Conservation (phyloP, 2,888 invertebrate species). For the Podotricha telesiphe region DNA sequence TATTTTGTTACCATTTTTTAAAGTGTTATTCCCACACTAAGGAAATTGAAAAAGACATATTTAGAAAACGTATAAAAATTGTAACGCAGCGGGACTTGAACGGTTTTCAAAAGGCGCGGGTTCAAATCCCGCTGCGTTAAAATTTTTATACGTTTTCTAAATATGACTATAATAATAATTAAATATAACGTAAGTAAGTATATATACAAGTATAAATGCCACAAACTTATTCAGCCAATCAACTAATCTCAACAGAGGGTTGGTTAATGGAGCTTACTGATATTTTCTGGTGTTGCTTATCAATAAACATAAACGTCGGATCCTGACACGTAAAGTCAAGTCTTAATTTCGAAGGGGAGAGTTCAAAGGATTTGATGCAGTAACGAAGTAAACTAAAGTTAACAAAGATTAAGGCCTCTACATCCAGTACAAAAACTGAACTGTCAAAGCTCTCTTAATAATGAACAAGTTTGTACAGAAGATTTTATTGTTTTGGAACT, state of each 20-base stretch:
- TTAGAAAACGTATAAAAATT: too few relatives aligned
- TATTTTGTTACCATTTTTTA: too few relatives aligned
- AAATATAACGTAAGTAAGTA: too few relatives aligned
- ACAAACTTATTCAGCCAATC: conserved; percentile 68
- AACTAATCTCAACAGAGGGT: conserved; percentile 70
- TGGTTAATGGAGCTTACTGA: conserved; percentile 80
- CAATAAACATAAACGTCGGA: conserved; percentile 80
- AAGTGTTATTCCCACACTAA: too few relatives aligned
- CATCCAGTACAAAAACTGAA: background rate
- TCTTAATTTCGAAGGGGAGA: conserved; percentile 67
- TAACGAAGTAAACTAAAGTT: conserved; percentile 55
- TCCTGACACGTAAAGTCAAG: conserved; percentile 66
- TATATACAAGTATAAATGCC: conserved; percentile 51
- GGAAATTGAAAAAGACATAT: too few relatives aligned
- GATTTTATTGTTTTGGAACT: background rate
- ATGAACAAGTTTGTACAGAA: background rate
- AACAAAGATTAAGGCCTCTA: conserved; percentile 53
- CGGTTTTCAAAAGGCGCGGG: too few relatives aligned
- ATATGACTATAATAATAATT: too few relatives aligned
- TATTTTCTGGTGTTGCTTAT: conserved; percentile 70
- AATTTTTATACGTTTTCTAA: too few relatives aligned
- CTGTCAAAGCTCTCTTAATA: conserved; percentile 4
- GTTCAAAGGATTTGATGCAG: conserved; percentile 73
- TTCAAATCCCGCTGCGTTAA: too few relatives aligned
- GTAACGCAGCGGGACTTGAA: too few relatives aligned